phyloP scores from a whole-genome alignment of 2,888 invertebrate genomes.

The Creontiades dilutus region DNA sequence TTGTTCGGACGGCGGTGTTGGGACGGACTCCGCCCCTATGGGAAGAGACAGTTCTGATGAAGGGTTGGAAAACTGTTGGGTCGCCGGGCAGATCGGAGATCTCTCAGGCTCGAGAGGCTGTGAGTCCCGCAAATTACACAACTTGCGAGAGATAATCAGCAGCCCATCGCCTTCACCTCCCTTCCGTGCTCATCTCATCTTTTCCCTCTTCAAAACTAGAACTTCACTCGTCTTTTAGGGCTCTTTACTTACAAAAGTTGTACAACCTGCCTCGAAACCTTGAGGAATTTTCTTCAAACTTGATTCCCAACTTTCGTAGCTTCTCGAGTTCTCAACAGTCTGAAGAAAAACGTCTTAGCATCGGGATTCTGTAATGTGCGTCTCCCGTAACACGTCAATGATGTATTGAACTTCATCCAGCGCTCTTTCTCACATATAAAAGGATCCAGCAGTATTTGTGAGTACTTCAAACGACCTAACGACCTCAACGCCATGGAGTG shows the following conservation, averaged over 20 bases:
- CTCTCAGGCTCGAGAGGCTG: not conserved
- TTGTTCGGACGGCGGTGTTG: not conserved
- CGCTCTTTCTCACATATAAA: too few relatives aligned
- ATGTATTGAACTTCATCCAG: not conserved
- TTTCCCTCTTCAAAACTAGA: not conserved
- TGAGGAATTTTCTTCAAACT: not conserved
- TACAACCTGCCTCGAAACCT: not conserved
- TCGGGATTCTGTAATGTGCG: not conserved
- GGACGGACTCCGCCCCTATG: not conserved
- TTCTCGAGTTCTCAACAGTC: not conserved
- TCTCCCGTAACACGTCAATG: not conserved
- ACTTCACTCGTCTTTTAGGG: constrained; percentile 35
- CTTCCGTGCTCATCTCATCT: not conserved
- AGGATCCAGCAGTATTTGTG: too few relatives aligned
- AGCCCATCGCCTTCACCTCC: not conserved
- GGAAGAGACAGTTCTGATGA: not conserved
- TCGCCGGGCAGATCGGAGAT: not conserved
- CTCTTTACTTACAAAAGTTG: constrained; percentile 10
- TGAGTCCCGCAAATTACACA: constrained; percentile 40
- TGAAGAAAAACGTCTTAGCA: not conserved
- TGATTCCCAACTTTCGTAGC: not conserved
- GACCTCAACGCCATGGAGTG: too few relatives aligned
- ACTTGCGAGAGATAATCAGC: constrained; percentile 50
- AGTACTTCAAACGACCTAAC: too few relatives aligned
- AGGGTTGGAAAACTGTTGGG: not conserved